Base-by-base conservation (phyloP, 2,113 vertebrate species). In the Halichoeres trimaculatus region DNA sequence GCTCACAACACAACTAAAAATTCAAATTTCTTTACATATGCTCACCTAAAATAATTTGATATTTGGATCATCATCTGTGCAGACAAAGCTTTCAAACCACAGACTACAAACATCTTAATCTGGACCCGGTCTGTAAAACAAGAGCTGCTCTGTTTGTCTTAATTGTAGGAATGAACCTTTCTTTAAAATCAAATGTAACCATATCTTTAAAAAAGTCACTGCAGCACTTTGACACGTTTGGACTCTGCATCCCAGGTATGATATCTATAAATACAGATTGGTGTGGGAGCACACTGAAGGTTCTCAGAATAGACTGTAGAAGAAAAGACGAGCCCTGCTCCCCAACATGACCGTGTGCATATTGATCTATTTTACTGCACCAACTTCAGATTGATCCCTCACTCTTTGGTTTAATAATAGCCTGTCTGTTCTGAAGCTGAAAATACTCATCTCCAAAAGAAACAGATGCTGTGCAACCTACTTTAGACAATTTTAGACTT, bases 401-500 rank as follows among this genome's bases (percentile, higher is more conserved):
- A 30, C 71, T 70, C 68, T 53, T 17, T 53, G 43, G 56, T 20
- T 75, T 80, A 75, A 78, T 80, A 81, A 80, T 76, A 81, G 71
- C 52, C 63, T 41, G 41, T 73, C 71, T 83, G 20, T 20, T 24
- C 50, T 45, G 60, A 66, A 30, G 58, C 43, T 67, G 62, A 69
- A 80, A 80, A 63, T 35, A 77, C 64, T 58, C 73, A 14, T 8
- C 2, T 56, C 19, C 57, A 8, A 51, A 55, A 82, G 30, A 30
- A 63, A 34, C 24, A 13, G 17, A 45, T 14, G 43, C 43, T 3
- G 16, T 0, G 19, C 26, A 61, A 35, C 26, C 43, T 22, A 8
- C 51, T 13, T 48, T 11, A 53, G 48, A 30, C 17, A 20, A 17
- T 58, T 72, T 76, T 61, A 60, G 34, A 62, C 14, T 56, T 8